Evolutionary conservation across 2,113 vertebrate genomes (phyloP).

Genomic region (Erpornis zantholeuca): DNA sequence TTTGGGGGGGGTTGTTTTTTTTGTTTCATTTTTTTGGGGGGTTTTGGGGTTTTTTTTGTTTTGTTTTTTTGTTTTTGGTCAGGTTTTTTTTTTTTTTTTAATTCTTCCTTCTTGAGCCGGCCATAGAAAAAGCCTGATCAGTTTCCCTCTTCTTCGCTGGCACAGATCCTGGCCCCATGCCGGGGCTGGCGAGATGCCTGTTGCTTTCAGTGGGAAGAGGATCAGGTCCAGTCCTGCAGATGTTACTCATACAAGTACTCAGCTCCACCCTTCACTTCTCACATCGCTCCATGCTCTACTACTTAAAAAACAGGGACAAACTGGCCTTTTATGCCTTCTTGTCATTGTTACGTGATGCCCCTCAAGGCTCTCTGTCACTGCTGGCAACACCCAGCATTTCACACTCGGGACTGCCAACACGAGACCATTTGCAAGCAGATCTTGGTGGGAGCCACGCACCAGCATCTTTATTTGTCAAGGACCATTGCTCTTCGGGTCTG

Average conservation of each 20-base stretch:
- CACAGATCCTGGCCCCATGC: not conserved
- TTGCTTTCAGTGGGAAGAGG: conserved; percentile 5
- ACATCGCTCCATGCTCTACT: not conserved
- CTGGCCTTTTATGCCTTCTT: not conserved
- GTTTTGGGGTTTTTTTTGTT: too few relatives aligned
- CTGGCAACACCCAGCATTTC: not conserved
- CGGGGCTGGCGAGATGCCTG: not conserved
- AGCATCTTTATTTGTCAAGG: not conserved
- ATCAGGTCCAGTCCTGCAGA: conserved; percentile 58
- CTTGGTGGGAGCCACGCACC: not conserved
- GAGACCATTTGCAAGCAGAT: not conserved
- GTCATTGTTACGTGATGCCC: rapidly evolving
- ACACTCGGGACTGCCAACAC: not conserved
- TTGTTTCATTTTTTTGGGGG: too few relatives aligned
- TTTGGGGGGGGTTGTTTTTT: too few relatives aligned
- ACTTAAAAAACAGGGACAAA: not conserved
- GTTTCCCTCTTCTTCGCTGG: not conserved
- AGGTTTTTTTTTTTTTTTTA: too few relatives aligned
- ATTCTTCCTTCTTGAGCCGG: not conserved
- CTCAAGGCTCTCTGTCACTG: not conserved
- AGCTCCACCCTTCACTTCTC: conserved; percentile 30
- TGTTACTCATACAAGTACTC: conserved; percentile 42
- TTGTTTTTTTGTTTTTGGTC: too few relatives aligned
- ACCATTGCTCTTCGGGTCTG: not conserved
- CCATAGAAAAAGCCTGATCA: not conserved